Percentiles rank a stretch among this genome's conserved stretches.
Evolutionary conservation across 2,113 vertebrate species (phyloP).

Genomic region (Seriola dumerili): DNA sequence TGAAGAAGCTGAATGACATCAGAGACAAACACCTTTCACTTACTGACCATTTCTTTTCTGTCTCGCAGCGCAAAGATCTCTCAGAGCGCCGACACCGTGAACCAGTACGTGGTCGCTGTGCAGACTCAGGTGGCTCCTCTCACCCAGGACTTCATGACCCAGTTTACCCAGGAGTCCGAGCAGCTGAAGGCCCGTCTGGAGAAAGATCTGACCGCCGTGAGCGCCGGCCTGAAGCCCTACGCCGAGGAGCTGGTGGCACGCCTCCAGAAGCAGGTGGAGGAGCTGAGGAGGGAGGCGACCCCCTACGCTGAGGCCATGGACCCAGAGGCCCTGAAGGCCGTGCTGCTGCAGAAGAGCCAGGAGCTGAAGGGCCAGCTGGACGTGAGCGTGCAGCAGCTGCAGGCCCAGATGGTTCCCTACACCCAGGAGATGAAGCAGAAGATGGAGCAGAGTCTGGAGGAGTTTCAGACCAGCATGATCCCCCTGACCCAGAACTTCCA

Average conservation of each 20-base stretch:
- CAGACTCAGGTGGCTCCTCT: slow-evolving; percentile 45
- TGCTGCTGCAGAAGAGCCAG: slow-evolving; percentile 56
- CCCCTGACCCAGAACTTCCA: slow-evolving; percentile 76
- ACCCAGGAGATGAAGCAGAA: slow-evolving; percentile 64
- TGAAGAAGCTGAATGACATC: not conserved
- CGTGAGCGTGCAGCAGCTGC: slow-evolving; percentile 47
- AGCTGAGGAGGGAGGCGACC: slow-evolving; percentile 78
- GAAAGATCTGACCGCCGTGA: slow-evolving; percentile 50
- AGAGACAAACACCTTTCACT: not conserved
- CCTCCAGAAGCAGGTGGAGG: slow-evolving; percentile 85
- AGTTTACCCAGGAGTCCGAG: slow-evolving; percentile 66
- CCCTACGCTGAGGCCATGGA: slow-evolving; percentile 61
- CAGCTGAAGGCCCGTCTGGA: slow-evolving; percentile 67
- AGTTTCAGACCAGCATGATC: slow-evolving; percentile 73
- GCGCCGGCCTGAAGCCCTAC: slow-evolving; percentile 48
- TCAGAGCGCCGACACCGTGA: slow-evolving; percentile 51
- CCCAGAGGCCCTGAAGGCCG: slow-evolving; percentile 52
- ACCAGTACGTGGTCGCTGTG: slow-evolving; percentile 54
- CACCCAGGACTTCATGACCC: slow-evolving; percentile 43
- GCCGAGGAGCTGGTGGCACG: slow-evolving; percentile 74
- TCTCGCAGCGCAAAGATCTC: slow-evolving; percentile 46
- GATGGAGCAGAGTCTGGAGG: slow-evolving; percentile 67
- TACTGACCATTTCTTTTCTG: not conserved
- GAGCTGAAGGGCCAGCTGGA: slow-evolving; percentile 65
- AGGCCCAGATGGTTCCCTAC: slow-evolving; percentile 69